Base-by-base conservation (phyloP, 2,113 vertebrate species). In the Chauna torquata region DNA sequence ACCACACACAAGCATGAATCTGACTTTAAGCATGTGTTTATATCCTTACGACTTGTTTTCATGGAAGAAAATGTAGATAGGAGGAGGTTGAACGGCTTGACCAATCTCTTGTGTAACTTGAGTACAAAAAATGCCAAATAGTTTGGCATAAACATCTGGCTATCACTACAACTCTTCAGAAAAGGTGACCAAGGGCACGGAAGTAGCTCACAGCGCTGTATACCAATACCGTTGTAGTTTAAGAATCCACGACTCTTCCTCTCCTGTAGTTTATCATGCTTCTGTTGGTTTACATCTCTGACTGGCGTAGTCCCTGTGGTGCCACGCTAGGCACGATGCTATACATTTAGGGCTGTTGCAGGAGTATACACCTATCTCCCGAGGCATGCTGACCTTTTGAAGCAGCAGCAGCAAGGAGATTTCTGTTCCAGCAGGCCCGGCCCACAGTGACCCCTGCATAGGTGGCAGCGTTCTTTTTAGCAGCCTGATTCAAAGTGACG, bases 151-250 rank as follows among this genome's bases (percentile, higher is more conserved):
- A 70, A 65, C 14, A 19, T 65, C 16, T 40, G 52, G 25, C 32
- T 79, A 54, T 24, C 44, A 79, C 40, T 40, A 11, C 62, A 86
- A 76, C 15, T 57, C 57, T 68, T 85, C 66, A 82, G 64, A 58
- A 8, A 1, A 2, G 55, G 76, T 17, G 16, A 75, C 17, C 28
- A 52, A 84, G 25, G 61, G n/a, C 27, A 8, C 0, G 0, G 14
- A 76, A 78, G 59, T n/a, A 85, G 44, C 44, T 82, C 70, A 74
- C 18, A 82, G n/a, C 44, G 64, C 6, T 52, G 58, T 44, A 36
- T 27, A 3, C 24, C 3, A 15, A 24, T 0, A 0, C 57, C 34
- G 23, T 8, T 80, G 44, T 27, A 38, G 47, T 34, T 8, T 4
- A 16, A 5, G 22, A 65, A 91, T 59, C 65, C n/a, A 16, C 8